Evolutionary conservation across 2,113 vertebrate genomes (phyloP).

Genomic region (Apeltes quadracus): DNA sequence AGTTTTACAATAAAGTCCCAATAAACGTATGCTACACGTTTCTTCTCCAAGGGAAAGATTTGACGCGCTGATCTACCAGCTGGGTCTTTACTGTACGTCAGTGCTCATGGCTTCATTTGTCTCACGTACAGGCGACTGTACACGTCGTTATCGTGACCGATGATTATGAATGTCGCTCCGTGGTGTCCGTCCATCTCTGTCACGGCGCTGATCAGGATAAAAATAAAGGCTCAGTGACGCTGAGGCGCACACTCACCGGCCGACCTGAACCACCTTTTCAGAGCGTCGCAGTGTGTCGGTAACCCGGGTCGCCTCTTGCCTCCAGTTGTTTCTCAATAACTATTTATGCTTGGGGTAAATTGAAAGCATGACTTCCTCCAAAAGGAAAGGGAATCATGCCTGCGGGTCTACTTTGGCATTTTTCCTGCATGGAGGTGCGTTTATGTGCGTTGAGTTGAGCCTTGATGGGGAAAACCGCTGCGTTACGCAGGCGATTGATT

Average conservation of each 20-base stretch:
- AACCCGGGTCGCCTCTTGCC: slow-evolving; percentile 51
- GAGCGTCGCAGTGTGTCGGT: slow-evolving; percentile 41
- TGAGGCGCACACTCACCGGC: slow-evolving; percentile 16
- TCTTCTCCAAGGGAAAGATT: slow-evolving; percentile 21
- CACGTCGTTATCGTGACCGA: slow-evolving; percentile 76
- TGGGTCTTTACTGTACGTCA: not conserved
- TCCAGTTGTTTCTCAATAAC: slow-evolving; percentile 73
- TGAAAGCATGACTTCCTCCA: slow-evolving; percentile 70
- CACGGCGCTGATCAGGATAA: slow-evolving; percentile 63
- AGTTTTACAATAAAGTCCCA: not conserved
- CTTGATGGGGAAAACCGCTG: slow-evolving; percentile 30
- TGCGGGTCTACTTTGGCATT: slow-evolving; percentile 42
- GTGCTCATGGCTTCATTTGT: slow-evolving; percentile 68
- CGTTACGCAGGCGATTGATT: slow-evolving; percentile 33
- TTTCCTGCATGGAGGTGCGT: slow-evolving; percentile 32
- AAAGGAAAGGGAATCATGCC: slow-evolving; percentile 67
- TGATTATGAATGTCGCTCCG: slow-evolving; percentile 75
- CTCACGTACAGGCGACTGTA: slow-evolving; percentile 54
- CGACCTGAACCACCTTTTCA: slow-evolving; percentile 33
- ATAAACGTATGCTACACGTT: not conserved
- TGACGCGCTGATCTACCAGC: not conserved
- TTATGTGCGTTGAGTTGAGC: slow-evolving; percentile 23
- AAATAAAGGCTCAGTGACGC: slow-evolving; percentile 66
- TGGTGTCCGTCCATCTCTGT: slow-evolving; percentile 66
- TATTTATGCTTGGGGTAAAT: slow-evolving; percentile 67